Evolutionary conservation across 2,888 invertebrate genomes (phyloP), one percentile per base, ranked within the genome.

Genomic region (Dysmachus trigonus): DNA sequence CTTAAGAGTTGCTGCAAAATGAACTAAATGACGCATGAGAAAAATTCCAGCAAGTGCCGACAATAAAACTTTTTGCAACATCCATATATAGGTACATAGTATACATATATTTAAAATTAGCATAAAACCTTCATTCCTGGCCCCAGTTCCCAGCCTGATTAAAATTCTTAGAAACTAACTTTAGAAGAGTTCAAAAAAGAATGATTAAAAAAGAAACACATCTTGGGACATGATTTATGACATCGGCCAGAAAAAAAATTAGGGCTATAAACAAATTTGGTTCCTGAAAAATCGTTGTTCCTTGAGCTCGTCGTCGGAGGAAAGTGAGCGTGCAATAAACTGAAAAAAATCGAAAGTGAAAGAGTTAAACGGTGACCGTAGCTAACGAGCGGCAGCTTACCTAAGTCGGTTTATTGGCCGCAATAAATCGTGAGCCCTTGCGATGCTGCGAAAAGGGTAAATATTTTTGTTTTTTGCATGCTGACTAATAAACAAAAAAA

Each of bases 401-500:
- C 77, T 81, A 30, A 22, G 31, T 31, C 18, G 73, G 18, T 83
- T 83, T 83, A 72, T 72, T 71, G 72, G 83, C 31, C 41, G 83
- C 83, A 83, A 72, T 83, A 83, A 83, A 83, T 83, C 27, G 47
- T 83, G 27, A 83, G 6, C 72, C 72, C 71, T 83, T 35, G 38
- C 31, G 83, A 35, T 10, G 35, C 71, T 10, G 35, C 71, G 38
- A 35, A 72, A 81, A 83, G 83, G 82, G 83, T 83, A 83, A 83
- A 83, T 83, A 83, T 83, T 83, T 83, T 83, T 53, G 27, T 18
- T 71, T 82, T 83, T 83, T 83, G 72, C 41, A 83, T 83, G 27
- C n/a, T 30, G 83, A 71, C 35, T 18, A 30, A 72, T 83, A 71
- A 30, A 72, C 72, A 71, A 72, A 83, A 47, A 83, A 72, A 41